Evolutionary conservation across 2,888 invertebrate species (phyloP).

Genomic region (Apotomis turbidana): DNA sequence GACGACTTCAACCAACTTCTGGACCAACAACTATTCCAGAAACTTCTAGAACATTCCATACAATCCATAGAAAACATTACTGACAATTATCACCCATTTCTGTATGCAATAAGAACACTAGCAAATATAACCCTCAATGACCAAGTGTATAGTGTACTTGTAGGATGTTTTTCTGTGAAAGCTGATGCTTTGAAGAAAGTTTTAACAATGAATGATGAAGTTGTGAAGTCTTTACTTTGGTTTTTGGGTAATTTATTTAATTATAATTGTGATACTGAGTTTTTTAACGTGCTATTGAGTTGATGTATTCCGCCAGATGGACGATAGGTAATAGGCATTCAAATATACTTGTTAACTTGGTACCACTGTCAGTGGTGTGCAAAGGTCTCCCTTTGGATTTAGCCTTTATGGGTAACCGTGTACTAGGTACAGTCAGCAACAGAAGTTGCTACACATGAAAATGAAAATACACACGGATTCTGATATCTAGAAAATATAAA

Average conservation of each 20-base stretch:
- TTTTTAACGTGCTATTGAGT: slow-evolving; percentile 50
- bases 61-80: slow-evolving; percentile 48
- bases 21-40: slow-evolving; percentile 50
- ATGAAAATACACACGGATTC: too few relatives aligned
- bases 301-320: slow-evolving; percentile 11
- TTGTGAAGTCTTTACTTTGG: slow-evolving; percentile 59
- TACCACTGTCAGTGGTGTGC: too few relatives aligned
- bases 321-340: too few relatives aligned
- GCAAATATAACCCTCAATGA: slow-evolving; percentile 58
- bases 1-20: slow-evolving; percentile 52
- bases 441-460: too few relatives aligned
- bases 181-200: slow-evolving; percentile 49
- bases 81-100: slow-evolving; percentile 49
- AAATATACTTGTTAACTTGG: too few relatives aligned
- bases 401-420: too few relatives aligned
- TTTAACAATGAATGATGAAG: slow-evolving; percentile 46
- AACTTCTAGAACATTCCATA: slow-evolving; percentile 50
- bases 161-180: slow-evolving; percentile 51
- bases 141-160: slow-evolving; percentile 48
- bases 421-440: too few relatives aligned
- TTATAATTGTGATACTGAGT: slow-evolving; percentile 50
- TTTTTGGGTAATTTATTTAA: slow-evolving; percentile 68
- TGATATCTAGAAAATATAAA: too few relatives aligned
- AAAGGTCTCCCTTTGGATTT: too few relatives aligned
- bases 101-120: slow-evolving; percentile 60